Base-by-base conservation (phyloP, 2,797 vertebrate genomes). In the Cyprinella venusta region DNA sequence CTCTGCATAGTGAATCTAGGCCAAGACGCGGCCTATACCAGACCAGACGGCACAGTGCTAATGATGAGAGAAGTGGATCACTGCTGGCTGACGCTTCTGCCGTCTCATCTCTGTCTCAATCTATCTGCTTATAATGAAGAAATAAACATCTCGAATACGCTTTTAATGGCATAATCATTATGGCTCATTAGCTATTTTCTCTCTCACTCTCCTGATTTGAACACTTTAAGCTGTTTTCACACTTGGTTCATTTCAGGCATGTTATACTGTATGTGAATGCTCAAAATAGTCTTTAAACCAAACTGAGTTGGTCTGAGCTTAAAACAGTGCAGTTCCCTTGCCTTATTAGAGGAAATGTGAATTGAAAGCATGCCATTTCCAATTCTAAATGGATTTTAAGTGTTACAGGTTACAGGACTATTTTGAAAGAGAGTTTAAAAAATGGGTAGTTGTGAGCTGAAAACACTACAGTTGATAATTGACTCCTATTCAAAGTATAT, bases 1-100 rank as follows among this genome's bases (percentile, higher is more conserved):
- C 76, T 76, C 68, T 50, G 67, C 38, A 81, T 64, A 48, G 52
- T 30, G 79, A 86, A 84, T 85, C 80, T 82, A 82, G 86, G 80
- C 83, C 83, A 85, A 72, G 68, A 56, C 4, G 2, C 24, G 65
- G 61, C 59, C 69, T 48, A 40, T 26, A 54, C 40, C 45, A 61
- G 67, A 52, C 61, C n/a, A 78, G 56, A 38, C 74, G 59, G 56
- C 50, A 61, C 61, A 15, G 13, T 12, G 38, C 68, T 87, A 82
- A 84, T 82, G 69, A 79, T 30, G 79, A 85, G 83, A 71, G 61
- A 70, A 80, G 48, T 10, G 26, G 19, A 79, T 65, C 76, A 33
- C 13, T 54, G 77, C 77, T 64, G 76, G 61, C n/a, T 65, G 19
- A n/a, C 18, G 48, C 36, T 36, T 59, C 61, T 65, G 18, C 30